Conservation (phyloP, 2,113 vertebrate species). For the Turnix velox region DNA sequence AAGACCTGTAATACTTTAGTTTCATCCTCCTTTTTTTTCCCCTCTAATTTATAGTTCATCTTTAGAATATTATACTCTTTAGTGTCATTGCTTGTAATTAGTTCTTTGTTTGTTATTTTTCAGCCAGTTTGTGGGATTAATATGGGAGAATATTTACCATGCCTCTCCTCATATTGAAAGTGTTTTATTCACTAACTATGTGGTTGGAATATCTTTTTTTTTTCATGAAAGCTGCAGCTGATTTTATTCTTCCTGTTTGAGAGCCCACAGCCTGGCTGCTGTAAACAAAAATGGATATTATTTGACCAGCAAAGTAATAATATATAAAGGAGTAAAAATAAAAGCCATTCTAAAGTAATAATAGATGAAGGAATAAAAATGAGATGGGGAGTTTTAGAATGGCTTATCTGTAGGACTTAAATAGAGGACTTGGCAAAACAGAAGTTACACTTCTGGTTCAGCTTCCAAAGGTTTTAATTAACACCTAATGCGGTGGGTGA, state of each 20-base stretch:
- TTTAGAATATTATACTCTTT: not conserved
- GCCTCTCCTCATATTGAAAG: not conserved
- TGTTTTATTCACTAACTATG: not conserved
- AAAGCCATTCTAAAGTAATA: too few species aligned
- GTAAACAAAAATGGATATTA: not conserved
- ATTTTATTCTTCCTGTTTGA: not conserved
- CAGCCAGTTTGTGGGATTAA: not conserved
- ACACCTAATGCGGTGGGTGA: rapidly evolving
- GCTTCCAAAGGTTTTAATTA: not conserved
- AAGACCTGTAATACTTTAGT: not conserved
- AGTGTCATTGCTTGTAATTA: not conserved
- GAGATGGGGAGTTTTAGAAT: too few species aligned
- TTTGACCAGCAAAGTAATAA: not conserved
- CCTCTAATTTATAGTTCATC: not conserved
- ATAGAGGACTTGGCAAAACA: not conserved
- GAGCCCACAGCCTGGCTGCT: not conserved
- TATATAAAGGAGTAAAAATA: not conserved
- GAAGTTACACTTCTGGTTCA: not conserved
- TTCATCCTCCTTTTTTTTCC: not conserved
- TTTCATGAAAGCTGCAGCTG: not conserved
- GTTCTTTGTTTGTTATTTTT: not conserved
- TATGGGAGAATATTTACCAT: not conserved
- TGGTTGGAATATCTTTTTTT: not conserved
- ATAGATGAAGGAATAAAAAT: not conserved
- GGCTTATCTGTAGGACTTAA: not conserved